Evolutionary conservation across 2,797 vertebrate genomes (phyloP).

Genomic region (Chiloscyllium punctatum): DNA sequence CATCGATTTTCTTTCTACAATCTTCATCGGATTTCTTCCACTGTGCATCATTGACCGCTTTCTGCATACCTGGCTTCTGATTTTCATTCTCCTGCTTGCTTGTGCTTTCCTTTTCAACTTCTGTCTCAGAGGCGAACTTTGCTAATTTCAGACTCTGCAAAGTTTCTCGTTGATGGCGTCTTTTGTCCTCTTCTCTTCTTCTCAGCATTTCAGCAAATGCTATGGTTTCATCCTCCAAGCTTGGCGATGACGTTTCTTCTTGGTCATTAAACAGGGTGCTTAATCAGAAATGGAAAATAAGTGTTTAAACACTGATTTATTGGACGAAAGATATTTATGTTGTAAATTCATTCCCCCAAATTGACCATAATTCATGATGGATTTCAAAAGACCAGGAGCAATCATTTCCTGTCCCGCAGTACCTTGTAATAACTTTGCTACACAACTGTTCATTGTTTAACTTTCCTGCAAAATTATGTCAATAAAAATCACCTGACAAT

Average conservation of each 20-base stretch:
- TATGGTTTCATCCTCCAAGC: slow-evolving; percentile 45
- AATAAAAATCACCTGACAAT: neutral
- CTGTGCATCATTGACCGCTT: neutral
- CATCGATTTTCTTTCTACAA: slow-evolving; percentile 40
- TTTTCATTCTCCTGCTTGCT: slow-evolving; percentile 39
- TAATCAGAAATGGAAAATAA: slow-evolving; percentile 12
- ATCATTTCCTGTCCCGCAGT: slow-evolving; percentile 28
- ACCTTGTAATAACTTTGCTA: slow-evolving; percentile 1
- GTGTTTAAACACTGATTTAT: neutral
- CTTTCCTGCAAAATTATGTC: neutral
- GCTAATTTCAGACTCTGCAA: slow-evolving; percentile 51
- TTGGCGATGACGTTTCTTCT: slow-evolving; percentile 39
- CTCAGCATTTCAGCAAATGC: slow-evolving; percentile 62
- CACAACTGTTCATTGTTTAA: slow-evolving; percentile 28
- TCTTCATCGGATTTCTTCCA: neutral
- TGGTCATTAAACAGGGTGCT: neutral
- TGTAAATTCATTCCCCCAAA: neutral
- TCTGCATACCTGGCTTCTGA: slow-evolving; percentile 43
- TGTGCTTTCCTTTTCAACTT: neutral
- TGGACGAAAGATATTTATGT: neutral
- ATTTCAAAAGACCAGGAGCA: neutral
- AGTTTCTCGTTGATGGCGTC: slow-evolving; percentile 51
- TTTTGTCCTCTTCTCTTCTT: slow-evolving; percentile 57
- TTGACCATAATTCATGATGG: slow-evolving; percentile 9
- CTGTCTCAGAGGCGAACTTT: slow-evolving; percentile 50